phyloP scores from a whole-genome alignment of 2,113 vertebrate species.

The Heterocephalus glaber region DNA sequence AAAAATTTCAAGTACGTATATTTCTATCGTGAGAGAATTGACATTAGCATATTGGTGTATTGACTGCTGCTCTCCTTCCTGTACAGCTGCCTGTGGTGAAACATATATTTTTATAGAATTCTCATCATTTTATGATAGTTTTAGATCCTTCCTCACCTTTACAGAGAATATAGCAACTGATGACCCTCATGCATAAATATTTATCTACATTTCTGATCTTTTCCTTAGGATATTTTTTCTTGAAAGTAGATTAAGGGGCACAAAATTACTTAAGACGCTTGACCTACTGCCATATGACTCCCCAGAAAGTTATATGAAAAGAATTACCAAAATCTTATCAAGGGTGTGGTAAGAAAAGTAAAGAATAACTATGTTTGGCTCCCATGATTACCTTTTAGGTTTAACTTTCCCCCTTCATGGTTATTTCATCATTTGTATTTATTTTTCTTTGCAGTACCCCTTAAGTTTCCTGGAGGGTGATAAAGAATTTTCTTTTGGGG shows the following conservation, averaged over 20 bases:
- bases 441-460: background rate
- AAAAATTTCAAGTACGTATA: background rate
- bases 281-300: background rate
- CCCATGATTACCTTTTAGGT: background rate
- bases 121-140: background rate
- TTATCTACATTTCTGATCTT: background rate
- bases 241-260: background rate
- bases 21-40: fast-evolving
- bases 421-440: background rate
- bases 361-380: background rate
- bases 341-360: background rate
- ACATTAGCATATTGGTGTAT: fast-evolving
- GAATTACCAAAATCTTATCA: background rate
- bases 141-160: background rate
- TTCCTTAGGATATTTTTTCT: background rate
- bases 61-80: background rate
- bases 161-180: background rate
- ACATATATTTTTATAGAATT: background rate
- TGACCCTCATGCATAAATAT: background rate
- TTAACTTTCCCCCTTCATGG: background rate
- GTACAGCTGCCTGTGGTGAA: background rate
- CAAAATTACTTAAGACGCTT: background rate
- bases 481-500: background rate
- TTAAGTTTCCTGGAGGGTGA: background rate
- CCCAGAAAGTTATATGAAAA: background rate